These are phyloP conservation scores for Oxystoma pomonae DNA, from an alignment of 2,888 invertebrate species.

Conservation along the genomic window DNA sequence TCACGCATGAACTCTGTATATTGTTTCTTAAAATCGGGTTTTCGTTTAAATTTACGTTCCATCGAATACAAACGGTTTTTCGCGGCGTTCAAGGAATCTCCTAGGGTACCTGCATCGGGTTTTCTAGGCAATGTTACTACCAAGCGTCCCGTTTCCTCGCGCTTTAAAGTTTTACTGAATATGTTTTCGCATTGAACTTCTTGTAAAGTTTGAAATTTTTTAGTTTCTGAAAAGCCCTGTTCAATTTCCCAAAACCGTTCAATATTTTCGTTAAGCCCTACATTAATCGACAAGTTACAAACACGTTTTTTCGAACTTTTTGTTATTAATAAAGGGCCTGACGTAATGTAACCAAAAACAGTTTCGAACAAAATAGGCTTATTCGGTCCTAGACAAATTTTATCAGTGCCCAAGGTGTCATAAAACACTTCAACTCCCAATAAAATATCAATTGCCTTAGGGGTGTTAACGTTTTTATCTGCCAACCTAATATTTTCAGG, in stretches of 20 bases:
- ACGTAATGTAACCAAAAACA: neutral
- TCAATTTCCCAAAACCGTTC: constrained; percentile 13
- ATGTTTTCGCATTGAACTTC: constrained; percentile 12
- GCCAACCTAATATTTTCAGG: no score
- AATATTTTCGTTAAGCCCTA: constrained; percentile 2
- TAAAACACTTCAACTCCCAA: no score
- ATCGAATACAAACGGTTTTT: constrained; percentile 10
- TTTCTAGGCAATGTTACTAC: constrained; percentile 9
- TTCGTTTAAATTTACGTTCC: constrained; percentile 8
- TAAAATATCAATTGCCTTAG: no score
- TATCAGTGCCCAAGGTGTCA: no score
- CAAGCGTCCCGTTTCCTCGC: constrained; percentile 6
- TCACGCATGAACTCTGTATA: constrained; percentile 7
- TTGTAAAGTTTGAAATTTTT: constrained; percentile 6
- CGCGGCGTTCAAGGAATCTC: constrained; percentile 9
- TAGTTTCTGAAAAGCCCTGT: neutral
- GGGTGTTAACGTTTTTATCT: no score
- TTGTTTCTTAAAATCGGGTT: neutral
- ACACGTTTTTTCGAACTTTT: neutral
- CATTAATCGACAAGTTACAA: constrained; percentile 9
- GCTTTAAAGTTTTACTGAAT: constrained; percentile 5
- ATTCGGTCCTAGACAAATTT: no score
- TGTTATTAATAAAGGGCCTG: neutral
- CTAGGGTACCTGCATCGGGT: neutral
- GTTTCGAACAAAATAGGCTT: no score